Conservation (phyloP, 2,888 invertebrate genomes). For the Embidobia sp. region DNA sequence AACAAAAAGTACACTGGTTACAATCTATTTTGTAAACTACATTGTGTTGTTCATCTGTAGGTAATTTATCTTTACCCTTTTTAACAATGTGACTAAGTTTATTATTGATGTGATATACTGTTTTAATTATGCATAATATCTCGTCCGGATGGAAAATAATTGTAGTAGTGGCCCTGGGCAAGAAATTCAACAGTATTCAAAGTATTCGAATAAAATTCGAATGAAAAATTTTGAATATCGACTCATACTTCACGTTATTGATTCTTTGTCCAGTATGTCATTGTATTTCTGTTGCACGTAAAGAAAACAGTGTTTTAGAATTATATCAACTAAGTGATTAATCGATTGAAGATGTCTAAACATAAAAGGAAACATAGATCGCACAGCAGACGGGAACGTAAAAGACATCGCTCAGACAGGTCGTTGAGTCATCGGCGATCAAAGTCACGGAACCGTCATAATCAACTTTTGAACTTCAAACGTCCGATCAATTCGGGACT, state of each 20-base stretch:
- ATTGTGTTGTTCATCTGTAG: too few species aligned
- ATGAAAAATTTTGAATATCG: too few species aligned
- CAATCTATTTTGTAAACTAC: too few species aligned
- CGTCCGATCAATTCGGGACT: too few species aligned
- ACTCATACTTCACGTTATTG: slow-evolving; percentile 1
- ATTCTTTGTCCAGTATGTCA: background rate
- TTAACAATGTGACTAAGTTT: too few species aligned
- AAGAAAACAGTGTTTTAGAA: background rate
- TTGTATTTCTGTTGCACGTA: slow-evolving; percentile 14
- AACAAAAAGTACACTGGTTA: too few species aligned
- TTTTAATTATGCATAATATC: slow-evolving; percentile 8
- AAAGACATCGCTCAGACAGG: slow-evolving; percentile 8
- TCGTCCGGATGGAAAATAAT: background rate
- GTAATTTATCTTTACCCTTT: too few species aligned
- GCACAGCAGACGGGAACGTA: background rate
- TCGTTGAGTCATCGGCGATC: too few species aligned
- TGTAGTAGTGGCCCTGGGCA: slow-evolving; percentile 1
- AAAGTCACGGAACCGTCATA: too few species aligned
- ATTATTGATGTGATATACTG: too few species aligned
- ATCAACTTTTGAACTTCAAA: too few species aligned
- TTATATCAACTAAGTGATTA: background rate
- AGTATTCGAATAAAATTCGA: background rate
- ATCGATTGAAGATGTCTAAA: background rate
- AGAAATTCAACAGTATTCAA: background rate
- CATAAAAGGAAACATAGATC: background rate